Base-by-base conservation (phyloP, 2,888 invertebrate species). In the Hydropsyche betteni region DNA sequence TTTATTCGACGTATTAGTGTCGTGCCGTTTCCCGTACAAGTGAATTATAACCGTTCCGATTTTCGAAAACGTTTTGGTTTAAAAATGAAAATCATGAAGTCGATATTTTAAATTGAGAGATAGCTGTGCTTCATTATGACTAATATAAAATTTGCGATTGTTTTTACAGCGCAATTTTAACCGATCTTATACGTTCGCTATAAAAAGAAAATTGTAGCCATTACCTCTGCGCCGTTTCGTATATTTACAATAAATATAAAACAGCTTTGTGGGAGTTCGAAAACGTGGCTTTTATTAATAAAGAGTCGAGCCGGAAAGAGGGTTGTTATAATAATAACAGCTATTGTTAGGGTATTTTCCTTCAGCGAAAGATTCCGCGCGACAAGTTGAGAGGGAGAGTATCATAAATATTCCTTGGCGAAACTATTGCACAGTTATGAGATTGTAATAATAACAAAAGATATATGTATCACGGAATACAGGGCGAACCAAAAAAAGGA, bases 391-490 rank as follows among this genome's bases (percentile, higher is more conserved):
- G 36, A 12, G 34, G 12, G 36, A 36, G 36, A 12, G 10, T 36
- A 36, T 64, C 34, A 64, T 64, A 64, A 64, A 64, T 64, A 33
- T 64, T 64, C 64, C 34, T 34, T 36, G 64, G 36, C 36, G 64
- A 64, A 64, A 64, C 64, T 64, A 64, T 64, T 64, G 64, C 64
- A n/a, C 34, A 34, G 36, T 64, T 64, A 36, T 64, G 64, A 36
- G 64, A 33, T 64, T 64, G 36, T 34, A 10, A 64, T 64, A 12
- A 44, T 34, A 36, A 64, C 64, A 64, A 64, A 64, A n/a, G 64
- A 64, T 36, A 36, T 64, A 36, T n/a, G 36, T 34, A 64, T 33
- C 34, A n/a, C 34, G 4, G 10, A 64, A 34, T n/a, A 55, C 55
- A 36, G 34, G 36, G 12, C 5, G 33, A 36, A 36, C 34, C 33